Evolutionary conservation across 2,113 vertebrate species (phyloP).

Genomic region (Copsychus sechellarum): DNA sequence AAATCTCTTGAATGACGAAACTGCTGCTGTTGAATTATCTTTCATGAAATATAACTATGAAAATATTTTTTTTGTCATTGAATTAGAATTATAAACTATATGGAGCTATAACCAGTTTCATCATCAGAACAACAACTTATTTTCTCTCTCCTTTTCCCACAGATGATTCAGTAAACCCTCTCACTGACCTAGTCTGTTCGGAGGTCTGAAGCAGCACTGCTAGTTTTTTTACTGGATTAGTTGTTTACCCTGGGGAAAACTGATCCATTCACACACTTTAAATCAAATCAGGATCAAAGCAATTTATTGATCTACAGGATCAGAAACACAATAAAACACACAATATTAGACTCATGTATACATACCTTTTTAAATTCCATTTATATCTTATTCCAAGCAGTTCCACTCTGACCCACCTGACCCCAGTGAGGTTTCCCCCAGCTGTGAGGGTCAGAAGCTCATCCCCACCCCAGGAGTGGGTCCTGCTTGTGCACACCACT

Average conservation of each 20-base stretch:
- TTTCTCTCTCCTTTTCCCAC: neutral
- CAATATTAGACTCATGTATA: neutral
- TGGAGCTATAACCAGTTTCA: neutral
- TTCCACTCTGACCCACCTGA: fast-evolving
- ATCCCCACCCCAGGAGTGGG: fast-evolving
- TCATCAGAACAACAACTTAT: neutral
- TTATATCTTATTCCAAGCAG: neutral
- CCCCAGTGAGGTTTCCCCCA: fast-evolving
- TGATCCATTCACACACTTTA: neutral
- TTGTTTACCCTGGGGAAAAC: neutral
- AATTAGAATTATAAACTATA: neutral
- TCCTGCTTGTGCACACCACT: neutral
- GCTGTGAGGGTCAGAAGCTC: neutral
- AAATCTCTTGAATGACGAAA: neutral
- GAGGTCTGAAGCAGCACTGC: neutral
- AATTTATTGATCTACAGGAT: neutral
- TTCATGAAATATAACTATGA: neutral
- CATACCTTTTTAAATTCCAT: neutral
- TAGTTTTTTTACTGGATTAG: neutral
- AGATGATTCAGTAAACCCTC: neutral
- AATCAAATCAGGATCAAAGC: neutral
- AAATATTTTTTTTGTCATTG: neutral
- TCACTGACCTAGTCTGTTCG: neutral
- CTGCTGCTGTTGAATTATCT: neutral
- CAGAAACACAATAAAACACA: neutral